Conservation (phyloP, 2,797 vertebrate genomes). For the Rhyacichthys aspro region DNA sequence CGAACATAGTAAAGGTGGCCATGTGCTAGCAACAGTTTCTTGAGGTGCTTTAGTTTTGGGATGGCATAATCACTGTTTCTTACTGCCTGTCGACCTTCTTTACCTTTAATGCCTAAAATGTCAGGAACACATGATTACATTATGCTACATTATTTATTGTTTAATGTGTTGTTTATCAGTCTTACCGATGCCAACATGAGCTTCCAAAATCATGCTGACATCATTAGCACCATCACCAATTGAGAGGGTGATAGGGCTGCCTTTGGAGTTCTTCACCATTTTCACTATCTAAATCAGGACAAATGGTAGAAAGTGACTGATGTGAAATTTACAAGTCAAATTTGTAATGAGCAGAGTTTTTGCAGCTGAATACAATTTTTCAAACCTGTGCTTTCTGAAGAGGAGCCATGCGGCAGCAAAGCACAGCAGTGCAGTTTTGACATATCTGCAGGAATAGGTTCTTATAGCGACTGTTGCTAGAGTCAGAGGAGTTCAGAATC, state of each 20-base stretch:
- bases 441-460: constrained; percentile 94
- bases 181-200: constrained; percentile 96
- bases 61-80: constrained; percentile 98
- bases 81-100: constrained; percentile 95
- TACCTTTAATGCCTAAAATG: constrained; percentile 92
- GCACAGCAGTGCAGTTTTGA: constrained; percentile 91
- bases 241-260: constrained; percentile 92
- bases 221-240: constrained; percentile 97
- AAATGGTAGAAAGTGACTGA: background rate
- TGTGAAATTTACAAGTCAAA: background rate
- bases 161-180: background rate
- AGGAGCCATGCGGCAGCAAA: constrained; percentile 98
- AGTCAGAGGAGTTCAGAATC: constrained; percentile 89
- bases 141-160: background rate
- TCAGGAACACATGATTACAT: background rate
- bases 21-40: constrained; percentile 91
- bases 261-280: constrained; percentile 97
- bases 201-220: constrained; percentile 99
- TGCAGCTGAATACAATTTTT: background rate
- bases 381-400: constrained; percentile 95
- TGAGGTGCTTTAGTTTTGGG: constrained; percentile 96
- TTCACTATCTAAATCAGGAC: constrained; percentile 87
- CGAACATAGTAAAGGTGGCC: constrained; percentile 98
- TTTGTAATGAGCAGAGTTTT: background rate
- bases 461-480: constrained; percentile 85